Conservation (phyloP, 2,888 invertebrate genomes). For the Dicyrtomina minuta region DNA sequence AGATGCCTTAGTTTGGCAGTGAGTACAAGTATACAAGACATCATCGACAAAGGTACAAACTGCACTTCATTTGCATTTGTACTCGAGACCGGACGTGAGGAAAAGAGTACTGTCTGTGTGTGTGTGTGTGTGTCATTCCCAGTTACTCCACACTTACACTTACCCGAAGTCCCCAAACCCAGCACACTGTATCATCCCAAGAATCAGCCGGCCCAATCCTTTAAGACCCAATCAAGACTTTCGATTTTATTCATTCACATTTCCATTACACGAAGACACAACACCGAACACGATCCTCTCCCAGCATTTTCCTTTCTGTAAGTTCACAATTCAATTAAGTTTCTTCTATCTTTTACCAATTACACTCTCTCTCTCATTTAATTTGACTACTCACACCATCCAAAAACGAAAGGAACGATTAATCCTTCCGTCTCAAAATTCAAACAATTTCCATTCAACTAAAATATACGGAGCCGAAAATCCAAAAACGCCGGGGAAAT, state of each 20-base stretch:
- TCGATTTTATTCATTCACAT: conserved; percentile 20
- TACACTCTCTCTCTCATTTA: neutral
- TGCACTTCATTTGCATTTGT: conserved; percentile 53
- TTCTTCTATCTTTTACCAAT: neutral
- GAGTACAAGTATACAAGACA: conserved; percentile 38
- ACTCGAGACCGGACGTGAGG: conserved; percentile 45
- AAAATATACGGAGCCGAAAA: no score
- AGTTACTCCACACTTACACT: conserved; percentile 22
- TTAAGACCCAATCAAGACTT: conserved; percentile 17
- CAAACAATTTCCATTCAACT: no score
- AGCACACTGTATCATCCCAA: conserved; percentile 3
- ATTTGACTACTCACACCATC: neutral
- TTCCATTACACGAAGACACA: conserved; percentile 12
- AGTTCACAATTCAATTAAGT: conserved; percentile 7
- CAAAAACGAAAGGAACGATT: no score
- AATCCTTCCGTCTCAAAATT: neutral
- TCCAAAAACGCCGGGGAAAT: no score
- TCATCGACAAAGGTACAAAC: conserved; percentile 50
- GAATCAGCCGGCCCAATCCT: conserved; percentile 4
- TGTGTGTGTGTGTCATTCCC: conserved; percentile 39
- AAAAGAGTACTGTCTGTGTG: conserved; percentile 26
- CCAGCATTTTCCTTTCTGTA: conserved; percentile 8
- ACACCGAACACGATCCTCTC: neutral
- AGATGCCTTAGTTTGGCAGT: conserved; percentile 33
- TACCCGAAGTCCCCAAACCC: neutral